Conservation (phyloP, 1,140 invertebrate genomes). For the Sinella curviseta region DNA sequence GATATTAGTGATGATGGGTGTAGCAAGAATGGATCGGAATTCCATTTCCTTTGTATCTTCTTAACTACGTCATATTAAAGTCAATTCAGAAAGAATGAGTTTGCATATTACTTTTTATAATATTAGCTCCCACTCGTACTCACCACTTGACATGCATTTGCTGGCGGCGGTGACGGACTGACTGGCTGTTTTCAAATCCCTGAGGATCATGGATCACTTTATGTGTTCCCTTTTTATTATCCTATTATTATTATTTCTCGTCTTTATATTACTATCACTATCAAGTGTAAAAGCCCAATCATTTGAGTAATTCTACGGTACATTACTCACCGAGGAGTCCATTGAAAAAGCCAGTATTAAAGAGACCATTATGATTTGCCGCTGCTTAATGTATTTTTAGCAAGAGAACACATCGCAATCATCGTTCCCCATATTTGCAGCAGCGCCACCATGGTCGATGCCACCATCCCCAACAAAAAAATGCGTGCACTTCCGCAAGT, state of each 20-base stretch:
- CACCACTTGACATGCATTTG: too few relatives aligned
- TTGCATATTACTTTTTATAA: background rate
- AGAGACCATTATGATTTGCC: too few relatives aligned
- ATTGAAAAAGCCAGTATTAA: too few relatives aligned
- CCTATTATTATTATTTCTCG: background rate
- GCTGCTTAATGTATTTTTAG: too few relatives aligned
- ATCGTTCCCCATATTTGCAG: too few relatives aligned
- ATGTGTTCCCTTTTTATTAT: background rate
- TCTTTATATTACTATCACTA: background rate
- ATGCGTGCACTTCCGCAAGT: too few relatives aligned
- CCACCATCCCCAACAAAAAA: too few relatives aligned
- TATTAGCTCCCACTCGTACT: background rate
- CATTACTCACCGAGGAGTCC: too few relatives aligned
- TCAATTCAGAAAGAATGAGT: background rate
- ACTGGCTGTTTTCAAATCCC: background rate
- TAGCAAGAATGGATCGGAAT: background rate
- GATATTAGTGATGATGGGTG: background rate
- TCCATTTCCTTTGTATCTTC: background rate
- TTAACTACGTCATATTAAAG: background rate
- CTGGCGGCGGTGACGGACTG: too few relatives aligned
- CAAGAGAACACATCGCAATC: too few relatives aligned
- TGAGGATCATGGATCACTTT: background rate
- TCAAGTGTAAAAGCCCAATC: background rate
- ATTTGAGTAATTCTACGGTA: background rate
- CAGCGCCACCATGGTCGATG: too few relatives aligned